phyloP scores from a whole-genome alignment of 2,888 invertebrate genomes.

The Amblyjoppa fuscipennis region DNA sequence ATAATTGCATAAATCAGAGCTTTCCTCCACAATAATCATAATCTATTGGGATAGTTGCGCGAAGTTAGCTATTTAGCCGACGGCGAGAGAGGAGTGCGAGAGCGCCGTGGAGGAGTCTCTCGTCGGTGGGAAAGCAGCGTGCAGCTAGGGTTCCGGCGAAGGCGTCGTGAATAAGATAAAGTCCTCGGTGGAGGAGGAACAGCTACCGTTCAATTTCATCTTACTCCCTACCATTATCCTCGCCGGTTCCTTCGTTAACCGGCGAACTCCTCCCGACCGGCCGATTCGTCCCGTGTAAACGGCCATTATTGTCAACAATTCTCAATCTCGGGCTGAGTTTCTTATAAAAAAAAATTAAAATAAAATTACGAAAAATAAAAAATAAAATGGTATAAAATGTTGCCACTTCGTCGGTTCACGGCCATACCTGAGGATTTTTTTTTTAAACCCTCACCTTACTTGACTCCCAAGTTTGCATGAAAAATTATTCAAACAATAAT shows the following conservation, averaged over 20 bases:
- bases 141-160: constrained; percentile 37
- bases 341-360: not conserved
- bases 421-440: no score
- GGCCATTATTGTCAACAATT: not conserved
- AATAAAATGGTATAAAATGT: no score
- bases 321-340: not conserved
- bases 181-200: constrained; percentile 74
- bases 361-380: no score
- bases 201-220: constrained; percentile 49
- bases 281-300: not conserved
- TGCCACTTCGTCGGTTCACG: no score
- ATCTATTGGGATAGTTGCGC: constrained; percentile 84
- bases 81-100: constrained; percentile 75
- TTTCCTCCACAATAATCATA: constrained; percentile 85
- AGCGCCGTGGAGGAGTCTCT: constrained; percentile 73
- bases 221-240: constrained; percentile 35
- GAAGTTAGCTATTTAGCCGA: constrained; percentile 84
- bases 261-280: not conserved
- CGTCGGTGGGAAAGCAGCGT: constrained; percentile 56
- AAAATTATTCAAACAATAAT: no score
- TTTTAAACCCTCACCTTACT: no score
- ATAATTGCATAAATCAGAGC: constrained; percentile 85
- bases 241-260: not conserved
- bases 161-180: constrained; percentile 80
- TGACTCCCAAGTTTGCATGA: no score